These are phyloP conservation scores for Thera obeliscata DNA, from an alignment of 2,888 invertebrate genomes.

Conservation along the genomic window DNA sequence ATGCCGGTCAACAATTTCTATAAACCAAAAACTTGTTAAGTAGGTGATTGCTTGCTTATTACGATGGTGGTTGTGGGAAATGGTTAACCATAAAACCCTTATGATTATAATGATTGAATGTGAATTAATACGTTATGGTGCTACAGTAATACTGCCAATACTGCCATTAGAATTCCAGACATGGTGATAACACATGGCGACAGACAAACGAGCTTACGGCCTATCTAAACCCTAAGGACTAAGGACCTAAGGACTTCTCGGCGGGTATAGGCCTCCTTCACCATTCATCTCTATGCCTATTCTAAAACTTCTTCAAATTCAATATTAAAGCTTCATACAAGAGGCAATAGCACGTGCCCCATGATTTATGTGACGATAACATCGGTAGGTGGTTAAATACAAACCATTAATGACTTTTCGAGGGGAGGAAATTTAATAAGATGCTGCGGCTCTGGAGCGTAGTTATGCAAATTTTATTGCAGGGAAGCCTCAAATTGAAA, in stretches of 20 bases:
- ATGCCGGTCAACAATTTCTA: not conserved
- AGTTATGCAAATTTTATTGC: slow-evolving; percentile 84
- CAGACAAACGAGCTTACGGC: no score
- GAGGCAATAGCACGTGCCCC: slow-evolving; percentile 55
- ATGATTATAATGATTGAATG: not conserved
- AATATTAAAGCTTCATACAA: slow-evolving; percentile 9
- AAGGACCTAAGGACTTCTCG: no score
- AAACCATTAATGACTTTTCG: slow-evolving; percentile 82
- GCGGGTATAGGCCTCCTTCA: no score
- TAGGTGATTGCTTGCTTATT: not conserved
- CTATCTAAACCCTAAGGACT: no score
- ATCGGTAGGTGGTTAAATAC: slow-evolving; percentile 79
- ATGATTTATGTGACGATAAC: slow-evolving; percentile 79
- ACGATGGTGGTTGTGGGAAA: not conserved
- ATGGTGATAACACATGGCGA: no score
- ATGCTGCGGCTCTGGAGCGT: slow-evolving; percentile 75
- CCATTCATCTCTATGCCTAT: no score
- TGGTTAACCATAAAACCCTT: not conserved
- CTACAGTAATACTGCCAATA: not conserved
- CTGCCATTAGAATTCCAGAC: not conserved
- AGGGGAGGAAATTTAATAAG: slow-evolving; percentile 84
- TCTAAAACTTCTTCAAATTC: no score
- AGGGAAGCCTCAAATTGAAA: slow-evolving; percentile 67
- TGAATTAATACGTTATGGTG: not conserved
- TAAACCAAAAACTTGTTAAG: not conserved